Base-by-base conservation (phyloP, 1,140 invertebrate genomes). In the Amphibalanus amphitrite region DNA sequence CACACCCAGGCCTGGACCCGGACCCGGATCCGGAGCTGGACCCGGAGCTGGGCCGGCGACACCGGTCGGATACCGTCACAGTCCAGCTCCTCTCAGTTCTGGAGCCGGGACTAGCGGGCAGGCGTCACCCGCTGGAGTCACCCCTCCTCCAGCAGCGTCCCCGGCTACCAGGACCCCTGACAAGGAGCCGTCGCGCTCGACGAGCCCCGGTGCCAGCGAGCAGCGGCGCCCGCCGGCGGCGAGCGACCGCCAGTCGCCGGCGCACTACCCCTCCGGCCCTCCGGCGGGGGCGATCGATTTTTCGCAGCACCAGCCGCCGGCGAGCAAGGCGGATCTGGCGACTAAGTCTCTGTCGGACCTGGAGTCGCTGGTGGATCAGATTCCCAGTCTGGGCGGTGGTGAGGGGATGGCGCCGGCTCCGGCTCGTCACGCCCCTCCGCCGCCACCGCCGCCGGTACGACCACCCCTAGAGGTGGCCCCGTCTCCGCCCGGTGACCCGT, bases 381-480 rank as follows among this genome's bases (percentile, higher is more conserved):
- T 38, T 15, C 33, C 33, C 4, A 38, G 33, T 38, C 33, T 38
- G 33, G 33, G 33, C 33, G 33, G 33, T 15, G 33, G 33, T 6
- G 33, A 38, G 4, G 33, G 33, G 33, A 4, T 38, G 33, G 4
- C 33, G 33, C 15, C 33, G 33, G n/a, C n/a, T n/a, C n/a, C n/a
- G 15, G 33, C 33, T 6, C 15, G 33, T 38, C 33, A 38, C 33
- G 33, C 4, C 73, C 47, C 69, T 72, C 28, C 72, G 73, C 30
- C 69, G 64, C 28, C 74, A 73, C 65, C 65, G 65, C 75, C 72
- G 47, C 75, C 74, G 69, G 69, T 71, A 33, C 73, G 74, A 30
- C 73, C 76, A n/a, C 75, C 75, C 47, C 77, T 75, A 67, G 33
- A 38, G 15, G 33, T 38, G 33, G 15, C 33, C 4, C 33, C 33